Evolutionary conservation across 1,140 invertebrate species (phyloP), one percentile per base, ranked within the genome.

Genomic region (Odontomachus brunneus): DNA sequence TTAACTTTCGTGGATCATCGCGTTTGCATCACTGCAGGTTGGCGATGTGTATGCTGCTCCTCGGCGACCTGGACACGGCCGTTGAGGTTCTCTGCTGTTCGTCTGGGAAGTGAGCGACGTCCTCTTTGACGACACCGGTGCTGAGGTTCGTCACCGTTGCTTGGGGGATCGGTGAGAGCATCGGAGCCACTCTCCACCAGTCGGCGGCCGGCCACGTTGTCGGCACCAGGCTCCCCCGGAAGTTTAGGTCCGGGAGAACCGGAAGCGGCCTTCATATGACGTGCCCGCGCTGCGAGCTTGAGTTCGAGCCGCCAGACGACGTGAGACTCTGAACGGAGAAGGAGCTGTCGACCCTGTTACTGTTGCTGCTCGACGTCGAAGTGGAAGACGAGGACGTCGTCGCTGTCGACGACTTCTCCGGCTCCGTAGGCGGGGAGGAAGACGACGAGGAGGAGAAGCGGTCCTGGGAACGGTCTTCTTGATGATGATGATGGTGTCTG

Each of bases 181-280:
- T 92, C 0, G 93, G 90, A 4, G 92, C 90, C 1, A 94, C 91
- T 22, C 93, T 91, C 93, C 93, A 94, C 93, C 93, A 94, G 51
- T 94, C 93, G 19, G 90, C 81, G 88, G 88, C 89, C 4, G 91
- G 86, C 88, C 88, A 87, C 71, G 92, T 91, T 88, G 86, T 65
- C 87, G 73, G 93, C 59, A 91, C 90, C 74, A 93, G 94, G 93
- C 93, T 94, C 94, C 93, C 94, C 93, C 94, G 92, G 88, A 93
- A 94, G 82, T 94, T 93, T 0, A 94, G 63, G 62, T 94, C 95
- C 89, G 96, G 96, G 94, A 97, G 96, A 96, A 97, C 96, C 95
- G 96, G 96, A 93, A 97, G 96, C 94, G 96, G 96, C 94, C 96
- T 97, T 97, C 96, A 97, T 96, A 97, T 97, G 92, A 97, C 96